These are phyloP conservation scores for Neotragus moschatus DNA, from an alignment of 2,113 vertebrate genomes.

Conservation along the genomic window DNA sequence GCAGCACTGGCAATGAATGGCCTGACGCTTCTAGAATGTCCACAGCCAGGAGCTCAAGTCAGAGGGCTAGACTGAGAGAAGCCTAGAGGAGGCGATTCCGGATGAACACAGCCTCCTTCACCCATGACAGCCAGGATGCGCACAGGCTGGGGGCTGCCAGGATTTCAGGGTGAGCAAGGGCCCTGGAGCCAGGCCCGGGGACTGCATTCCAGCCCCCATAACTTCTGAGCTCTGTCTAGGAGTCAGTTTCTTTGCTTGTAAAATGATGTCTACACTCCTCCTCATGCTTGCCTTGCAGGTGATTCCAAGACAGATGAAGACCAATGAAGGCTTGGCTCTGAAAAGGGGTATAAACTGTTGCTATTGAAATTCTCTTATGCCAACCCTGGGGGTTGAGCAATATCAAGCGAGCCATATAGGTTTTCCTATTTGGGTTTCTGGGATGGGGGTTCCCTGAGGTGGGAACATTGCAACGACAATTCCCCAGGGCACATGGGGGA, in stretches of 20 bases:
- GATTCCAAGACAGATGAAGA: background rate
- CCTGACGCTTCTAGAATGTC: background rate
- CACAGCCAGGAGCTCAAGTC: background rate
- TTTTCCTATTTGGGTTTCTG: background rate
- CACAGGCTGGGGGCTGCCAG: background rate
- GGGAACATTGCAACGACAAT: background rate
- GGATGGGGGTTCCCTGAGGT: background rate
- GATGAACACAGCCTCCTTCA: background rate
- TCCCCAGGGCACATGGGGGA: background rate
- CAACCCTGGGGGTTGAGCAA: background rate
- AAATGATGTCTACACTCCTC: background rate
- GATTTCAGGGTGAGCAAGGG: background rate
- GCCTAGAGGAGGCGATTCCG: background rate
- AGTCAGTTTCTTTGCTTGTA: background rate
- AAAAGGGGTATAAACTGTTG: background rate
- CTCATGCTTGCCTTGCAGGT: background rate
- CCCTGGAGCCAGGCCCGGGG: background rate
- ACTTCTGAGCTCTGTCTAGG: background rate
- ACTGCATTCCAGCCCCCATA: background rate
- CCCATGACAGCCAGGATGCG: background rate
- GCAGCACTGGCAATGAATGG: background rate
- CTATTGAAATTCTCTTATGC: background rate
- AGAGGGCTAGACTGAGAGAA: background rate
- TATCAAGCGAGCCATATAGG: background rate
- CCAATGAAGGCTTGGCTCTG: background rate